A percentile compares a stretch with the other conserved stretches of the same genome.
phyloP scores from a whole-genome alignment of 1,140 invertebrate species.

The Oncopodura yosiiana region DNA sequence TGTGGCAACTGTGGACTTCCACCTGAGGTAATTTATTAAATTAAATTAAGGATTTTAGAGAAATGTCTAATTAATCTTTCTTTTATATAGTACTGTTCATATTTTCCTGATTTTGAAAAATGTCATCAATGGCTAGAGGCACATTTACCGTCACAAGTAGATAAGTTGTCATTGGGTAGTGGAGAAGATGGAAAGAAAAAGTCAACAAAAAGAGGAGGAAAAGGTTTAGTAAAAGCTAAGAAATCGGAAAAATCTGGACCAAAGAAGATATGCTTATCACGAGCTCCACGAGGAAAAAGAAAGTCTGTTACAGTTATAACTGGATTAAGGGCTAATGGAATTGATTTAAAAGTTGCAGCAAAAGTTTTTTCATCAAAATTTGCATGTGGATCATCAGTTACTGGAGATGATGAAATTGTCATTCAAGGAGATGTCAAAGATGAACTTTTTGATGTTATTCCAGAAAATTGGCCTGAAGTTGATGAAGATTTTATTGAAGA shows the following conservation, averaged over 20 bases:
- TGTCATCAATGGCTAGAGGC: conserved; percentile 94
- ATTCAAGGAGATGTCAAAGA: conserved; percentile 98
- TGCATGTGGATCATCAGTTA: conserved; percentile 96
- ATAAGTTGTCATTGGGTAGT: conserved; percentile 46
- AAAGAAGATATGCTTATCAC: conserved; percentile 67
- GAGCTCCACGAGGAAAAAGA: conserved; percentile 93
- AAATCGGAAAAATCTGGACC: conserved; percentile 68
- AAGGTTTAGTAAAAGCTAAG: conserved; percentile 76
- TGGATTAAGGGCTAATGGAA: conserved; percentile 83
- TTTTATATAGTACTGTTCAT: conserved; percentile 82
- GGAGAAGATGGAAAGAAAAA: conserved; percentile 80
- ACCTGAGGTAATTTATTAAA: conserved; percentile 56
- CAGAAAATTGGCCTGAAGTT: conserved; percentile 93
- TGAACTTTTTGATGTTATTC: conserved; percentile 92
- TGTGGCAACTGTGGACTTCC: conserved; percentile 92
- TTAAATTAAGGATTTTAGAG: conserved; percentile 14
- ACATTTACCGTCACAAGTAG: conserved; percentile 85
- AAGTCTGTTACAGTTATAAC: conserved; percentile 92
- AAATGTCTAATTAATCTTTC: conserved; percentile 18
- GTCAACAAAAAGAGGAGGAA: conserved; percentile 78
- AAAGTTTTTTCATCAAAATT: conserved; percentile 92
- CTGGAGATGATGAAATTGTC: conserved; percentile 97
- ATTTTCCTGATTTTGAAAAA: conserved; percentile 93
- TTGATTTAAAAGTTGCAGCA: conserved; percentile 94
- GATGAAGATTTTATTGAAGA: conserved; percentile 51